phyloP scores from a whole-genome alignment of 2,888 invertebrate genomes.

The Odontothrips loti region DNA sequence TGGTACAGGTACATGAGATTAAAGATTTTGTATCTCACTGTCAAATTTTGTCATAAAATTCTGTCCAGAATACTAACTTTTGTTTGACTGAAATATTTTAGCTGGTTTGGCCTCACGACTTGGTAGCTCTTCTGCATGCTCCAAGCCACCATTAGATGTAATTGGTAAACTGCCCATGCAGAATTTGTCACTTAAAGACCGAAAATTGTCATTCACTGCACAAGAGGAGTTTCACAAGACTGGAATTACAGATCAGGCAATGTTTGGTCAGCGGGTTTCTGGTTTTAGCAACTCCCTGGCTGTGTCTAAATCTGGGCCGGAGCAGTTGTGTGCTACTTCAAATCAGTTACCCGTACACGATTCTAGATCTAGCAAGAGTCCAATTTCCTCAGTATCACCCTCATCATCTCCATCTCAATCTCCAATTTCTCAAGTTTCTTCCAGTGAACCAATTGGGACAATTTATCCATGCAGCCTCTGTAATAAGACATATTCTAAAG shows the following conservation, averaged over 20 bases:
- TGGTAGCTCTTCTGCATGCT: neutral
- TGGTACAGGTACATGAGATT: constrained; percentile 34
- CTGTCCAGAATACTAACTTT: constrained; percentile 15
- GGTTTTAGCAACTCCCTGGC: too few relatives aligned
- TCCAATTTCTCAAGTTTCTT: neutral
- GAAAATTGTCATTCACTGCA: neutral
- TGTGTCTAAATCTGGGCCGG: too few relatives aligned
- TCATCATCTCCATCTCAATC: neutral
- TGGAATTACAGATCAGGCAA: neutral
- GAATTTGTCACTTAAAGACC: neutral
- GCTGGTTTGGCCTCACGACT: neutral
- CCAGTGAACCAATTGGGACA: neutral
- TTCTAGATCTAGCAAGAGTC: neutral
- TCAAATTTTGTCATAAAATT: constrained; percentile 31
- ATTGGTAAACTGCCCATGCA: neutral
- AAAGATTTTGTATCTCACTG: constrained; percentile 29
- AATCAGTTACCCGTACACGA: too few relatives aligned
- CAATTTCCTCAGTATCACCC: neutral
- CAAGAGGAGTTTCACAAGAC: neutral
- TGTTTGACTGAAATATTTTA: neutral
- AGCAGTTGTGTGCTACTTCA: too few relatives aligned
- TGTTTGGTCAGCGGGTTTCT: neutral
- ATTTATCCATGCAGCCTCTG: constrained; percentile 35
- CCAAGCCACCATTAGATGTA: neutral
- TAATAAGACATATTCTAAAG: constrained; percentile 38